These are phyloP conservation scores for Peribatodes rhomboidaria DNA, from an alignment of 2,888 invertebrate species.

Conservation along the genomic window DNA sequence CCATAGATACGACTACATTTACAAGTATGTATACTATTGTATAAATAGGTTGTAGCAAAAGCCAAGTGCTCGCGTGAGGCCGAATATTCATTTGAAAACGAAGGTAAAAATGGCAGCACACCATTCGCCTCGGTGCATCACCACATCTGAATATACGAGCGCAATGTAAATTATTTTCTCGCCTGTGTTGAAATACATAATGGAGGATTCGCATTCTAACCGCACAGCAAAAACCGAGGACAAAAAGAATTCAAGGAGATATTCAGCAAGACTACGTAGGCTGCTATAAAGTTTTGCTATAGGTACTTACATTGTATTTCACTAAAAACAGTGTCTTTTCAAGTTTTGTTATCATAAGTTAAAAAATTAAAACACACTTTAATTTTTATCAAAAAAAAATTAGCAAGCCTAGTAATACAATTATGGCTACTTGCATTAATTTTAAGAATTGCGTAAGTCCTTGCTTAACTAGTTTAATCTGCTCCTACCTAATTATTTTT, in stretches of 20 bases:
- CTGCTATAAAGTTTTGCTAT: background rate
- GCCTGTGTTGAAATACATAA: constrained; percentile 38
- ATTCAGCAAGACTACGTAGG: background rate
- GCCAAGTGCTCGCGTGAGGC: background rate
- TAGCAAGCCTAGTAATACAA: too few relatives aligned
- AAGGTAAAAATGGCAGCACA: constrained; percentile 29
- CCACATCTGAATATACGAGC: constrained; percentile 38
- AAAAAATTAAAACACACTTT: too few relatives aligned
- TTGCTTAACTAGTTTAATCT: too few relatives aligned
- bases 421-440: too few relatives aligned
- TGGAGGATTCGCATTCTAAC: constrained; percentile 28
- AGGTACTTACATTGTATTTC: too few relatives aligned
- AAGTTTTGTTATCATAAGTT: too few relatives aligned
- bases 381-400: too few relatives aligned
- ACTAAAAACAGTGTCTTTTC: too few relatives aligned
- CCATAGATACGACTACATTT: too few relatives aligned
- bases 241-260: constrained; percentile 4
- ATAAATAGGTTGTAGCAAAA: constrained; percentile 1
- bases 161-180: constrained; percentile 43
- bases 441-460: too few relatives aligned
- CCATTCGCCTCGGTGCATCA: constrained; percentile 34
- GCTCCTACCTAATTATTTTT: too few relatives aligned
- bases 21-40: background rate
- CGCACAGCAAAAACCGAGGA: constrained; percentile 6
- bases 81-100: constrained; percentile 14